Evolutionary conservation across 1,140 invertebrate genomes (phyloP).

Genomic region (Drosophila tsacasi): DNA sequence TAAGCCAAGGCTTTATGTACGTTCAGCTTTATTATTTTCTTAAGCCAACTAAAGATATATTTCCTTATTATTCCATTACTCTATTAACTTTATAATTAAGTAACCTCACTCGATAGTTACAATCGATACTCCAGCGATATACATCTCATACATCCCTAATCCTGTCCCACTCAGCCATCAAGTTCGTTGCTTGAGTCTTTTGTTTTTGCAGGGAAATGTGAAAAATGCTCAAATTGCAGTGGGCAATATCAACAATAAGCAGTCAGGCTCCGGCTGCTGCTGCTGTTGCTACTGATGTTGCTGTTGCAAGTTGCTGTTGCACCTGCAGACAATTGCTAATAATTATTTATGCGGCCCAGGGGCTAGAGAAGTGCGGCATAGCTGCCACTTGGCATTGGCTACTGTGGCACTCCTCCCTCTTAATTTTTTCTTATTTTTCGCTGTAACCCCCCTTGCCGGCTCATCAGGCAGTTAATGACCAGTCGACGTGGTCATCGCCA

Average conservation of each 20-base stretch:
- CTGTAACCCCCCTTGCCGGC: conserved; percentile 31
- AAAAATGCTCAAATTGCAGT: conserved; percentile 74
- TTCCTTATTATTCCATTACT: too few species aligned
- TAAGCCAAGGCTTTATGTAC: background rate
- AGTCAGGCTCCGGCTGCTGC: conserved; percentile 46
- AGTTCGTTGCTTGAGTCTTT: conserved; percentile 80
- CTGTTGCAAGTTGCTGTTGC: conserved; percentile 58
- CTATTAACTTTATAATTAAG: background rate
- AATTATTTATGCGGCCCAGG: conserved; percentile 77
- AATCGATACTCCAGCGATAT: background rate
- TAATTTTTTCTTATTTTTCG: background rate
- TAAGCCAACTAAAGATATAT: too few species aligned
- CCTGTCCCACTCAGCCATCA: conserved; percentile 14
- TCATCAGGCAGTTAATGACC: conserved; percentile 63
- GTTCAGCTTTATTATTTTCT: background rate
- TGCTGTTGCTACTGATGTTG: conserved; percentile 2
- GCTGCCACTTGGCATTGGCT: conserved; percentile 71
- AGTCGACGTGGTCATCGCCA: conserved; percentile 68
- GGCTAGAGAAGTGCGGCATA: conserved; percentile 39
- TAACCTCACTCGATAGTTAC: too few species aligned
- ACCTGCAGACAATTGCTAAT: conserved; percentile 82
- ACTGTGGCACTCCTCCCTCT: conserved; percentile 53
- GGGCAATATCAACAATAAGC: conserved; percentile 69
- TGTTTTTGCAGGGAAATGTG: conserved; percentile 66
- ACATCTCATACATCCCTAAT: conserved; percentile 10